Percentiles rank a stretch among this genome's conserved stretches.
Evolutionary conservation across 2,888 invertebrate species (phyloP).

Genomic region (Diarsia brunnea): DNA sequence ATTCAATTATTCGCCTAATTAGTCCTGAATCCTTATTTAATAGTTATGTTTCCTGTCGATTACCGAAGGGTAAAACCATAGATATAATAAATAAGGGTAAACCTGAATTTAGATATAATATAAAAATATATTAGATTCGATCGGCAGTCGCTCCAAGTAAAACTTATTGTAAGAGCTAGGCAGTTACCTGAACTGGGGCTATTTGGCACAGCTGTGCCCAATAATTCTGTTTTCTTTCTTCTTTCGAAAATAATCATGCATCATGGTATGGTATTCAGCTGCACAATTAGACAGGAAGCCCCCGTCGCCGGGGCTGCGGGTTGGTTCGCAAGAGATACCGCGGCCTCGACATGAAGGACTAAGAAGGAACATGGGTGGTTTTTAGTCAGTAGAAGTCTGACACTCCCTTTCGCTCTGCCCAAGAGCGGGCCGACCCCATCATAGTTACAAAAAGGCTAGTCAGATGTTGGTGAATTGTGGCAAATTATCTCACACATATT

Average conservation of each 20-base stretch:
- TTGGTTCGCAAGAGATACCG: too few relatives aligned
- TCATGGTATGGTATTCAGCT: neutral
- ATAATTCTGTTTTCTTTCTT: too few relatives aligned
- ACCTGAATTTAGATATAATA: too few relatives aligned
- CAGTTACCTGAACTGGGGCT: too few relatives aligned
- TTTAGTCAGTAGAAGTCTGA: too few relatives aligned
- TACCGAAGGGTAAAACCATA: too few relatives aligned
- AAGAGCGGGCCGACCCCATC: neutral
- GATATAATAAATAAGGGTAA: neutral
- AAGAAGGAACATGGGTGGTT: too few relatives aligned
- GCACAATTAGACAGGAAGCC: neutral
- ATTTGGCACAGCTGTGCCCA: too few relatives aligned
- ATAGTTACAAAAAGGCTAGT: neutral
- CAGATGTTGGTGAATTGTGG: neutral
- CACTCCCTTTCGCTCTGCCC: too few relatives aligned
- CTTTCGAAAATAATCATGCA: neutral
- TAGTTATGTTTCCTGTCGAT: neutral
- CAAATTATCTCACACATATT: neutral
- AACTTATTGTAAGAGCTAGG: neutral
- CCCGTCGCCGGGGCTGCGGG: too few relatives aligned
- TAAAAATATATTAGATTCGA: too few relatives aligned
- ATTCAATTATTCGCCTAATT: neutral
- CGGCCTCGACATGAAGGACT: too few relatives aligned
- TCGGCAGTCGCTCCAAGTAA: neutral
- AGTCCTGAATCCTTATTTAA: neutral